Percentiles rank a stretch among this genome's conserved stretches.
phyloP scores from a whole-genome alignment of 2,888 invertebrate genomes.

The Aphodius sticticus region DNA sequence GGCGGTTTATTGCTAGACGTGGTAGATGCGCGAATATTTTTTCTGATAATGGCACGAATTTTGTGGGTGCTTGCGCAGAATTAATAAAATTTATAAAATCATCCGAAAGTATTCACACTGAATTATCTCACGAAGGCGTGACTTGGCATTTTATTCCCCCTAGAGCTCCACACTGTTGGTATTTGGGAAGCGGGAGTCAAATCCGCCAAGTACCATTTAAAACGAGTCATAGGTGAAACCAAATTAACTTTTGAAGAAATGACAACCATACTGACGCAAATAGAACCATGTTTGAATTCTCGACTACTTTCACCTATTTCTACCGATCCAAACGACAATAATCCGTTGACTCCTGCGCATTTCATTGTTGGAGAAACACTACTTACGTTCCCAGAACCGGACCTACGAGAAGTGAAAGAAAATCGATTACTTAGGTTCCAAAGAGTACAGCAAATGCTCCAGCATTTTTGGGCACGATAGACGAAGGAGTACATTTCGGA shows the following conservation, averaged over 20 bases:
- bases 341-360: conserved; percentile 40
- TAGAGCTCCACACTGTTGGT: conserved; percentile 7
- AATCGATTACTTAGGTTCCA: conserved; percentile 44
- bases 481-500: conserved; percentile 43
- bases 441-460: conserved; percentile 37
- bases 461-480: conserved; percentile 44
- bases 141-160: conserved; percentile 33
- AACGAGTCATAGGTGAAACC: conserved; percentile 40
- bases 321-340: conserved; percentile 42
- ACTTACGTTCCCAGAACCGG: conserved; percentile 44
- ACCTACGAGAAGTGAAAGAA: conserved; percentile 37
- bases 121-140: conserved; percentile 22
- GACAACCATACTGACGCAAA: conserved; percentile 42
- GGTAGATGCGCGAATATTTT: conserved; percentile 27
- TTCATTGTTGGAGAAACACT: conserved; percentile 46
- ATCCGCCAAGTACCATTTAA: conserved; percentile 46
- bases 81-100: conserved; percentile 7
- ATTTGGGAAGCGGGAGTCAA: conserved; percentile 49
- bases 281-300: conserved; percentile 47
- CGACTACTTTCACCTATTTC: conserved; percentile 45
- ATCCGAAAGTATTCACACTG: background rate
- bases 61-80: conserved; percentile 10
- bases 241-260: conserved; percentile 45
- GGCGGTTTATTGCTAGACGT: conserved; percentile 38
- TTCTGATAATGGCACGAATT: conserved; percentile 20